Conservation (phyloP, 2,888 invertebrate genomes). For the Cryptus viduatorius region DNA sequence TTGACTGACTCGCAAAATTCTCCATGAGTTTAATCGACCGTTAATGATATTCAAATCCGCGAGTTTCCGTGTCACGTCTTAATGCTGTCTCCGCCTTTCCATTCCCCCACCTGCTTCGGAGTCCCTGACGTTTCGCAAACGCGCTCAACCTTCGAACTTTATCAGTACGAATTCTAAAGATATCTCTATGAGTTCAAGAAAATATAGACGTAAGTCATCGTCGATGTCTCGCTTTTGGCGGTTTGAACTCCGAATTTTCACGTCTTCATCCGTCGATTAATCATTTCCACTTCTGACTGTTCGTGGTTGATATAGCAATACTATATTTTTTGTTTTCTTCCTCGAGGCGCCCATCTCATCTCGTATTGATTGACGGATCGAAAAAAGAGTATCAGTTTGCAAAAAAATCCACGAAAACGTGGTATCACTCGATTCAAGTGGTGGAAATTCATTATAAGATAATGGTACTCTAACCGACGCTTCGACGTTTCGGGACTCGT, state of each 20-base stretch:
- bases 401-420: background rate
- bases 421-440: conserved; percentile 11
- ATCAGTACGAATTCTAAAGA: conserved; percentile 57
- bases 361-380: background rate
- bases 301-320: background rate
- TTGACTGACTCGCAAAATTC: conserved; percentile 63
- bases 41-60: conserved; percentile 80
- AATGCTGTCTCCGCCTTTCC: conserved; percentile 68
- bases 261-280: conserved; percentile 50
- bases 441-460: conserved; percentile 35
- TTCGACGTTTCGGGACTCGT: conserved; percentile 42
- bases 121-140: conserved; percentile 56
- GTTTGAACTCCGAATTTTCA: conserved; percentile 12
- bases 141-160: conserved; percentile 24
- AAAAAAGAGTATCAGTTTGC: background rate
- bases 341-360: background rate
- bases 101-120: conserved; percentile 13
- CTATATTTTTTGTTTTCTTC: background rate
- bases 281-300: conserved; percentile 16
- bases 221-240: conserved; percentile 4
- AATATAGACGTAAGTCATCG: conserved; percentile 32
- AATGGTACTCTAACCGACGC: conserved; percentile 18
- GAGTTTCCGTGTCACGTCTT: conserved; percentile 69
- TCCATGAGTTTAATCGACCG: conserved; percentile 82
- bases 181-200: background rate